Evolutionary conservation across 2,888 invertebrate genomes (phyloP), one percentile per base, ranked within the genome.

Genomic region (Pilophorus perplexus): DNA sequence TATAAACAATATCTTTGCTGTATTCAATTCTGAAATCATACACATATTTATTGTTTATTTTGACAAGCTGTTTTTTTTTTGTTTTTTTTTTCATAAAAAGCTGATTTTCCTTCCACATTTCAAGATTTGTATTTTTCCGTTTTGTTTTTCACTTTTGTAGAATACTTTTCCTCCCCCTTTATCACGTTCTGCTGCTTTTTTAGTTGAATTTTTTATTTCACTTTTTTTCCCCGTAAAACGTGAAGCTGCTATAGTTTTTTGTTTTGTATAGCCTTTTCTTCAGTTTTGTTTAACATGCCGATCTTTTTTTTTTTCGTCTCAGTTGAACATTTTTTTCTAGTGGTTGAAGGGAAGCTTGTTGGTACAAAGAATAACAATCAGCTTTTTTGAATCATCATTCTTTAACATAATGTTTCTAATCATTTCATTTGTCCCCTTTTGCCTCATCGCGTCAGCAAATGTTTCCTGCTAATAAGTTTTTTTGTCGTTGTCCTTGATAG

Each of bases 371-470:
- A 46, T 62, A 62, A 62, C 62, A 44, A 62, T 33, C 62, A 46
- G 62, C 62, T 62, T 59, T 57, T 59, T 59, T 57, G 27, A 18
- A 27, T 62, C 22, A 44, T 46, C 33, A 46, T 62, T 62, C 48
- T 59, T 62, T 62, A 62, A 62, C 62, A 46, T n/a, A 44, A 48
- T 62, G 62, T 62, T n/a, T 62, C 48, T 62, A 62, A 62, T 62
- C 59, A 28, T 37, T 40, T 42, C 25, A 18, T 38, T 16, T 23
- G 22, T 42, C 59, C 38, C 42, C 44, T n/a, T n/a, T n/a, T n/a
- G 22, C 28, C 52, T 52, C 12, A 12, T 33, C 33, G 33, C 33
- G 33, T 33, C n/a, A n/a, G n/a, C n/a, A n/a, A n/a, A n/a, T n/a
- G n/a, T n/a, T n/a, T n/a, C n/a, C n/a, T n/a, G n/a, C n/a, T n/a